Conservation (phyloP, 1,140 invertebrate genomes). For the Drosophila subobscura region DNA sequence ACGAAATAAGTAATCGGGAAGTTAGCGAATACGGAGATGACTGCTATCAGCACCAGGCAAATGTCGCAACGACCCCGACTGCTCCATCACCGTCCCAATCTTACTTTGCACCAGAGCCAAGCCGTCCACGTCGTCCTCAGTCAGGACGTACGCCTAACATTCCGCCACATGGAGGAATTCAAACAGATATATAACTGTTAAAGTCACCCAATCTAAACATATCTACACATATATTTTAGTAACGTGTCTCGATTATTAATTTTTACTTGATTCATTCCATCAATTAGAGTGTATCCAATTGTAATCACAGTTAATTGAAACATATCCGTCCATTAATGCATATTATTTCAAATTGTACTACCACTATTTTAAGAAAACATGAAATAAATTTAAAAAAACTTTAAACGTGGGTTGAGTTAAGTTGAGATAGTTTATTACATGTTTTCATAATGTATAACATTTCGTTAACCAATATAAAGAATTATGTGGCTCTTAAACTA, state of each 20-base stretch:
- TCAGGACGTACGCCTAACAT: constrained; percentile 58
- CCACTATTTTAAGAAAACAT: too few relatives aligned
- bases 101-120: constrained; percentile 70
- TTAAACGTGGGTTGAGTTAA: too few relatives aligned
- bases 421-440: too few relatives aligned
- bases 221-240: background rate
- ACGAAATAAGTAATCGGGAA: constrained; percentile 87
- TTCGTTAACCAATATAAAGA: too few relatives aligned
- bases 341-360: background rate
- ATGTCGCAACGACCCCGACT: constrained; percentile 31
- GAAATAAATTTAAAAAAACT: too few relatives aligned
- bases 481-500: too few relatives aligned
- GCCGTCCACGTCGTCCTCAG: constrained; percentile 73
- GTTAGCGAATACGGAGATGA: constrained; percentile 86
- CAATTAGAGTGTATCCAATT: background rate
- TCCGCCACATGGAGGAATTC: constrained; percentile 58
- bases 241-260: background rate
- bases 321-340: constrained; percentile 26
- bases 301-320: background rate
- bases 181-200: constrained; percentile 69
- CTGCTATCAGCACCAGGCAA: constrained; percentile 68
- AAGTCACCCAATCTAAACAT: background rate
- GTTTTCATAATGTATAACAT: too few relatives aligned
- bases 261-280: background rate
- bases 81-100: constrained; percentile 76